Percentiles rank a stretch among this genome's conserved stretches.
Evolutionary conservation across 92 coral and sea anemone genomes (phyloP).

Genomic region (Zoanthus solanderi): DNA sequence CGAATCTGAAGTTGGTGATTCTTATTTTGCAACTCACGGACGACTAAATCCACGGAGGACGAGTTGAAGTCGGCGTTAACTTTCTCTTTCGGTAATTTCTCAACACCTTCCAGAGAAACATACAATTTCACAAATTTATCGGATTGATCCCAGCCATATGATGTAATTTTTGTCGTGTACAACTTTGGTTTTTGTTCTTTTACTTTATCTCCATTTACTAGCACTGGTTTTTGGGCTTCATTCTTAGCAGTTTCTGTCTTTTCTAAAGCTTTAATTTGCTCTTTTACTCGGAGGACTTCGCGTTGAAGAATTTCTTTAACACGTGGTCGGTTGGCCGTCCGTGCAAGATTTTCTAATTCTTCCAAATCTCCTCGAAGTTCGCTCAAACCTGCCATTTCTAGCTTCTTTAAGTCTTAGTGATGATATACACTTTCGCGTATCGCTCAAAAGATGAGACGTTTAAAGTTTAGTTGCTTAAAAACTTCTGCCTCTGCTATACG

Average conservation of each 20-base stretch:
- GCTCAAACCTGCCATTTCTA: constrained; percentile 63
- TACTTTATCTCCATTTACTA: constrained; percentile 40
- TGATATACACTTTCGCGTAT: background rate
- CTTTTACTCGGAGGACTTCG: constrained; percentile 70
- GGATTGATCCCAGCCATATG: constrained; percentile 94
- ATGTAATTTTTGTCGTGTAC: constrained; percentile 67
- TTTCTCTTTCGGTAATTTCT: constrained; percentile 76
- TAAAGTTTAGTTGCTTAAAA: no score
- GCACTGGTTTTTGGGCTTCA: background rate
- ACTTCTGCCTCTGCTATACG: background rate
- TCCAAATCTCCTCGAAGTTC: constrained; percentile 64
- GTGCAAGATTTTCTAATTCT: constrained; percentile 67
- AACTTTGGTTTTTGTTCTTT: constrained; percentile 60
- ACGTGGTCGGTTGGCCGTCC: constrained; percentile 76
- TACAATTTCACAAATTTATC: constrained; percentile 85
- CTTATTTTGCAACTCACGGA: constrained; percentile 79
- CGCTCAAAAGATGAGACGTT: background rate
- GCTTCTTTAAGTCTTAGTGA: background rate
- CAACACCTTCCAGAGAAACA: constrained; percentile 85
- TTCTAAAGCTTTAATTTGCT: constrained; percentile 56
- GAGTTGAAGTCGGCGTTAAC: constrained; percentile 69
- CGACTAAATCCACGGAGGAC: constrained; percentile 71
- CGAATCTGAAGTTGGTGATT: constrained; percentile 87
- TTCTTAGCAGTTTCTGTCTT: constrained; percentile 14
- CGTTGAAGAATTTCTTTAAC: constrained; percentile 75